phyloP scores from a whole-genome alignment of 2,113 vertebrate genomes.

The Cyanistes caeruleus region DNA sequence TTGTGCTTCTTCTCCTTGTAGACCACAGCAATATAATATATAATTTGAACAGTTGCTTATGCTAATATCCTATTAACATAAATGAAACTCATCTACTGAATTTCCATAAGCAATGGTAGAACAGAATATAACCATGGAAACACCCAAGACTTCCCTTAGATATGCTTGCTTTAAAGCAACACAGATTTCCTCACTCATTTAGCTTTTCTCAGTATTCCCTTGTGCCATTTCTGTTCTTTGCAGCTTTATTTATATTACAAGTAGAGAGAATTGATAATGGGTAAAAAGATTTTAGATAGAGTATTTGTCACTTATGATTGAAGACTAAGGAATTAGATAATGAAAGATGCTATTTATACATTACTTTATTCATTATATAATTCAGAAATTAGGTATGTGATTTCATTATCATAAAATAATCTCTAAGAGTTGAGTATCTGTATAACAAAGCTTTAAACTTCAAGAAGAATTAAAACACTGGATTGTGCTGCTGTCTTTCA shows the following conservation, averaged over 20 bases:
- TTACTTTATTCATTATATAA: conserved; percentile 20
- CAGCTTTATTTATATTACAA: conserved; percentile 33
- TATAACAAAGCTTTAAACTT: neutral
- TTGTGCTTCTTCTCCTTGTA: neutral
- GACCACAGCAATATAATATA: neutral
- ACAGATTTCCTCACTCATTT: neutral
- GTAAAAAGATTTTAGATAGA: neutral
- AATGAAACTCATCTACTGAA: neutral
- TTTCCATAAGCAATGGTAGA: neutral
- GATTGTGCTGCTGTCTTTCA: neutral
- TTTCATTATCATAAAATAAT: conserved; percentile 44
- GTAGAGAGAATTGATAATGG: neutral
- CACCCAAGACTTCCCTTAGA: neutral
- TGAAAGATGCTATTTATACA: conserved; percentile 13
- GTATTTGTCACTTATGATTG: conserved; percentile 43
- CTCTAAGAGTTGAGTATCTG: neutral
- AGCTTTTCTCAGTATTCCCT: conserved; percentile 10
- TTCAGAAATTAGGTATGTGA: neutral
- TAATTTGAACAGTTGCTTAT: neutral
- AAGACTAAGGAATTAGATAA: conserved; percentile 14
- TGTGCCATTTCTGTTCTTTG: neutral
- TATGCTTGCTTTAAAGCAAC: neutral
- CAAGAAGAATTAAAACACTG: neutral
- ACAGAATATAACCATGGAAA: conserved; percentile 31
- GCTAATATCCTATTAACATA: neutral